Evolutionary conservation across 2,888 invertebrate species (phyloP).

Genomic region (Tenthredo scrophulariae): DNA sequence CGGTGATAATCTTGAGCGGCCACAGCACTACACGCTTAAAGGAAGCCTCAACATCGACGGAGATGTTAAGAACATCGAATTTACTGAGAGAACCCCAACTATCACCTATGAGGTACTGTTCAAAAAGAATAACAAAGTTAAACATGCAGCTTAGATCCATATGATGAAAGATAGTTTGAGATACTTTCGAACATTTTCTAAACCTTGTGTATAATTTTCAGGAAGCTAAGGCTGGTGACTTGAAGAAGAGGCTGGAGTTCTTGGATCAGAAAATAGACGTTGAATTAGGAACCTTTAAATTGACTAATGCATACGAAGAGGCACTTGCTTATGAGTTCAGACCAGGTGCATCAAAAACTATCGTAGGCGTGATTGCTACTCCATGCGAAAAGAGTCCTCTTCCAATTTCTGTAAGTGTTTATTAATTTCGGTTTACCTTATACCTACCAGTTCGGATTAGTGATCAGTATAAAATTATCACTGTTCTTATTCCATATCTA

Average conservation of each 20-base stretch:
- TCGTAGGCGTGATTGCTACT: slow-evolving; percentile 84
- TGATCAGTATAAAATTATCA: background rate
- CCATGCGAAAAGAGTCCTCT: slow-evolving; percentile 81
- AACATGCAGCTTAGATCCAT: background rate
- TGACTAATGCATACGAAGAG: slow-evolving; percentile 82
- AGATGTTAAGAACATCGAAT: slow-evolving; percentile 77
- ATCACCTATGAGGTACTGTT: slow-evolving; percentile 65
- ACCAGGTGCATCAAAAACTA: slow-evolving; percentile 86
- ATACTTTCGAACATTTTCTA: background rate
- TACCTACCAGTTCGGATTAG: background rate
- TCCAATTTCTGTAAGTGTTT: slow-evolving; percentile 79
- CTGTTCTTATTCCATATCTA: background rate
- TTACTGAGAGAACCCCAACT: slow-evolving; percentile 69
- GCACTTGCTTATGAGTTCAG: slow-evolving; percentile 87
- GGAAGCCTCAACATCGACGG: slow-evolving; percentile 80
- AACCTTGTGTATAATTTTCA: slow-evolving; percentile 57
- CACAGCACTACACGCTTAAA: slow-evolving; percentile 81
- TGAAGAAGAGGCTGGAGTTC: slow-evolving; percentile 66
- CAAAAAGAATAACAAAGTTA: background rate
- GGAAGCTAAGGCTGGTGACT: slow-evolving; percentile 68
- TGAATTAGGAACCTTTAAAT: slow-evolving; percentile 78
- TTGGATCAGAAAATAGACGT: slow-evolving; percentile 77
- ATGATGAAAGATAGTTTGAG: background rate
- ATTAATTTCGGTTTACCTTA: background rate
- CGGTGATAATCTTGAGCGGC: slow-evolving; percentile 80